Percentiles rank a stretch among this genome's conserved stretches.
phyloP scores from a whole-genome alignment of 2,113 vertebrate genomes.

The Muscicapa adusta region DNA sequence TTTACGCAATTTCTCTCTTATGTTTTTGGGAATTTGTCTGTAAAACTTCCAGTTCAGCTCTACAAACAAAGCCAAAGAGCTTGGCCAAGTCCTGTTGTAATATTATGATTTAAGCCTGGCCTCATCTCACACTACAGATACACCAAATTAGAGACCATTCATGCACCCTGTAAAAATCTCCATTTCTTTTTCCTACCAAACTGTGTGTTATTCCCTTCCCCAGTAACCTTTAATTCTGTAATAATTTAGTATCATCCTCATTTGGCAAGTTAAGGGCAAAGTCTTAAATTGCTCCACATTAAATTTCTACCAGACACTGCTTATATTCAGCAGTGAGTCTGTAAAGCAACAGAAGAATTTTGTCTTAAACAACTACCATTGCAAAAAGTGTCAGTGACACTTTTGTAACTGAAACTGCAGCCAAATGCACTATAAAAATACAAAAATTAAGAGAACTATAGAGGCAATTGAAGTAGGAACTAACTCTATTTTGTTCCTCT shows the following conservation, averaged over 20 bases:
- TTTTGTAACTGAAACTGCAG: constrained; percentile 13
- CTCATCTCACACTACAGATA: neutral
- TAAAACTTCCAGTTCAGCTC: neutral
- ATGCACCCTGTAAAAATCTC: neutral
- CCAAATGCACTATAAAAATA: constrained; percentile 21
- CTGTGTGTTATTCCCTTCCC: neutral
- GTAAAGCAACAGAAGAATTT: neutral
- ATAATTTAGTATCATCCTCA: neutral
- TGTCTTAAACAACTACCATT: neutral
- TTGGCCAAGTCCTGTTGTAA: neutral
- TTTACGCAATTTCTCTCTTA: neutral
- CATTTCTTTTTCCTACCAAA: neutral
- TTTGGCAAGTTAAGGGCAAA: constrained; percentile 19
- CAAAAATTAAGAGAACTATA: constrained; percentile 27
- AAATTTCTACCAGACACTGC: neutral
- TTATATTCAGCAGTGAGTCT: neutral
- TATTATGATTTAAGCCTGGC: neutral
- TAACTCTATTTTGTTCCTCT: constrained; percentile 27
- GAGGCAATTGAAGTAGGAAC: constrained; percentile 20
- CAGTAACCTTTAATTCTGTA: neutral
- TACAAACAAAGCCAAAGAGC: neutral
- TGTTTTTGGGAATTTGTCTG: neutral
- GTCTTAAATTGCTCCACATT: neutral
- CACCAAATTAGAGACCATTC: neutral
- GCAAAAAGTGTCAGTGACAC: neutral